Evolutionary conservation across 2,113 vertebrate genomes (phyloP).

Genomic region (Pachypanchax playfairii): DNA sequence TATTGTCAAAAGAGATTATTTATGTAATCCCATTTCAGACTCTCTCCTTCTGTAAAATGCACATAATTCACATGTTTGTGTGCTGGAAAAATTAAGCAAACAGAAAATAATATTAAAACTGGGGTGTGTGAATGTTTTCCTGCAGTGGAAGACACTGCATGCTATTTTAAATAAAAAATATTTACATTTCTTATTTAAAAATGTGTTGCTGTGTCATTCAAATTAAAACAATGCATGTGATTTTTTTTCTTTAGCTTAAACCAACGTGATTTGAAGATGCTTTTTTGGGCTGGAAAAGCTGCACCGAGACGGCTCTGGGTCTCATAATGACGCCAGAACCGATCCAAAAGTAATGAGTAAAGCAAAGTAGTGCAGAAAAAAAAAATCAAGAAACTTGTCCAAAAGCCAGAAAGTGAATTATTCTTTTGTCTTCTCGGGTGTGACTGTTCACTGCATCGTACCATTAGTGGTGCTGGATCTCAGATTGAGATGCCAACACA

Average conservation of each 20-base stretch:
- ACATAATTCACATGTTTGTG: slow-evolving; percentile 18
- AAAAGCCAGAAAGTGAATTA: slow-evolving; percentile 32
- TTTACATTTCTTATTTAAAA: slow-evolving; percentile 1
- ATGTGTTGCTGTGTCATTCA: neutral
- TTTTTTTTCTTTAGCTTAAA: slow-evolving; percentile 15
- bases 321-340: slow-evolving; percentile 31
- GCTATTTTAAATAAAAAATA: neutral
- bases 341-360: slow-evolving; percentile 14
- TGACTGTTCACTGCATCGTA: slow-evolving; percentile 57
- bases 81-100: slow-evolving; percentile 13
- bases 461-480: slow-evolving; percentile 56
- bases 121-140: neutral
- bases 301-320: slow-evolving; percentile 9
- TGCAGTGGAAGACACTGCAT: neutral
- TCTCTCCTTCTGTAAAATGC: slow-evolving; percentile 24
- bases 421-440: slow-evolving; percentile 53
- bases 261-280: slow-evolving; percentile 5
- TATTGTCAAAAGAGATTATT: slow-evolving; percentile 55
- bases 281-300: slow-evolving; percentile 14
- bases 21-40: slow-evolving; percentile 37
- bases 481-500: slow-evolving; percentile 24
- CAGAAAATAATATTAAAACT: neutral
- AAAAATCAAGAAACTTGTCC: slow-evolving; percentile 20
- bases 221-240: slow-evolving; percentile 5
- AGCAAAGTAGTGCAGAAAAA: slow-evolving; percentile 7